Percentiles rank a stretch among this genome's conserved stretches.
These are phyloP conservation scores for Riparia riparia DNA, from an alignment of 2,113 vertebrate species.

Conservation along the genomic window DNA sequence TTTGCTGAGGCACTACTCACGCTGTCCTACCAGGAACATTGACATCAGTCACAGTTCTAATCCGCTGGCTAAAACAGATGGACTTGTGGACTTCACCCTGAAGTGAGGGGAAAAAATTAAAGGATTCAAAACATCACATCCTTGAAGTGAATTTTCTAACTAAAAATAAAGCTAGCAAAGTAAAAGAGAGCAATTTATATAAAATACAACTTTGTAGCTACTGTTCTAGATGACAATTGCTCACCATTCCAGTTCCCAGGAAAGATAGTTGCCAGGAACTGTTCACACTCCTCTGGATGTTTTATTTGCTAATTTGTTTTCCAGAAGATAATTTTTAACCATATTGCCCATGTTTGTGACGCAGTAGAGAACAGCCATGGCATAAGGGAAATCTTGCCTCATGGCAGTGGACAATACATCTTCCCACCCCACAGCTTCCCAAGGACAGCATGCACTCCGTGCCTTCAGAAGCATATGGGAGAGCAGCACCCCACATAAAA, in stretches of 20 bases:
- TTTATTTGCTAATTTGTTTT: background rate
- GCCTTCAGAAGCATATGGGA: background rate
- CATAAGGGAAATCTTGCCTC: background rate
- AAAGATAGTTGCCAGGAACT: background rate
- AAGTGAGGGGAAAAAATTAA: background rate
- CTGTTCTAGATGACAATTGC: background rate
- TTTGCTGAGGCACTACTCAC: background rate
- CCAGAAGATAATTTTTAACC: background rate
- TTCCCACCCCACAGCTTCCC: background rate
- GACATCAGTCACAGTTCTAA: accelerated
- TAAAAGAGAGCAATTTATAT: background rate
- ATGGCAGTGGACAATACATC: background rate
- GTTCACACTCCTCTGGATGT: background rate
- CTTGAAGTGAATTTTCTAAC: background rate
- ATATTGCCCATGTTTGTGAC: background rate
- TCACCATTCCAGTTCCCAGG: background rate
- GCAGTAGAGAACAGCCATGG: background rate
- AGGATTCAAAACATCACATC: background rate
- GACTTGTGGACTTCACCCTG: background rate
- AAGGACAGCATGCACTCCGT: accelerated
- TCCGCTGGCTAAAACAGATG: accelerated
- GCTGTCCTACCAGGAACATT: background rate
- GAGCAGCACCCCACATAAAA: accelerated
- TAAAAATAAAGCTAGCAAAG: background rate
- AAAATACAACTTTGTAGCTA: background rate